A percentile compares a stretch with the other conserved stretches of the same genome.
Evolutionary conservation across 2,113 vertebrate genomes (phyloP).

Genomic region (Albula goreensis): DNA sequence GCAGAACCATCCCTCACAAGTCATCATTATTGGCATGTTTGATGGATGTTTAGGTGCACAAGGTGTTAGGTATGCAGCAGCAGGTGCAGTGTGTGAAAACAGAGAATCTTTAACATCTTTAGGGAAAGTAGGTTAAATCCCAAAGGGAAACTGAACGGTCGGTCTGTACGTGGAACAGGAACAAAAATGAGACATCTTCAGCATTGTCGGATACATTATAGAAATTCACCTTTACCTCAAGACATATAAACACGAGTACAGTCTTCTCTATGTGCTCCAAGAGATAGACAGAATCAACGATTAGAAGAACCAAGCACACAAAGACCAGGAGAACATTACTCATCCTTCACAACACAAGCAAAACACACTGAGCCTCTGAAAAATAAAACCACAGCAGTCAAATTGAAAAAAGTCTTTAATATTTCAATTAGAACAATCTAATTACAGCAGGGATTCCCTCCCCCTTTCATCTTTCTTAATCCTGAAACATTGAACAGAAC

Average conservation of each 20-base stretch:
- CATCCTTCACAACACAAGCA: not conserved
- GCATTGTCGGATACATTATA: too few species aligned
- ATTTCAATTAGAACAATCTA: constrained; percentile 83
- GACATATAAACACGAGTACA: too few species aligned
- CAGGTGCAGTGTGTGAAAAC: not conserved
- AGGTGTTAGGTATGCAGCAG: not conserved
- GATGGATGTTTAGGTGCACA: not conserved
- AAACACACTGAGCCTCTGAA: constrained; percentile 3
- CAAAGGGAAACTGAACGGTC: not conserved
- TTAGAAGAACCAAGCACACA: not conserved
- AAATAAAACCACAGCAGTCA: constrained; percentile 52
- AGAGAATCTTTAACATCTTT: not conserved
- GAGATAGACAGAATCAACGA: not conserved
- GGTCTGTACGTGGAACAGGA: too few species aligned
- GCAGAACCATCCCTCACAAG: too few species aligned
- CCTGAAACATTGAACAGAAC: constrained; percentile 56
- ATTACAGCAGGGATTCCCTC: constrained; percentile 70
- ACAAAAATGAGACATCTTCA: too few species aligned
- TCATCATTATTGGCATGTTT: too few species aligned
- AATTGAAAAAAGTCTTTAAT: constrained; percentile 81
- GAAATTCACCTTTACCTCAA: too few species aligned
- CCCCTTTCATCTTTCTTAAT: constrained; percentile 78
- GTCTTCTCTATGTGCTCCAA: not conserved
- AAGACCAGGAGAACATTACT: not conserved
- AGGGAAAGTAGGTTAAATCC: not conserved